A percentile compares a stretch with the other conserved stretches of the same genome.
These are phyloP conservation scores for Remorina albescens DNA, from an alignment of 2,797 vertebrate species.

Conservation along the genomic window DNA sequence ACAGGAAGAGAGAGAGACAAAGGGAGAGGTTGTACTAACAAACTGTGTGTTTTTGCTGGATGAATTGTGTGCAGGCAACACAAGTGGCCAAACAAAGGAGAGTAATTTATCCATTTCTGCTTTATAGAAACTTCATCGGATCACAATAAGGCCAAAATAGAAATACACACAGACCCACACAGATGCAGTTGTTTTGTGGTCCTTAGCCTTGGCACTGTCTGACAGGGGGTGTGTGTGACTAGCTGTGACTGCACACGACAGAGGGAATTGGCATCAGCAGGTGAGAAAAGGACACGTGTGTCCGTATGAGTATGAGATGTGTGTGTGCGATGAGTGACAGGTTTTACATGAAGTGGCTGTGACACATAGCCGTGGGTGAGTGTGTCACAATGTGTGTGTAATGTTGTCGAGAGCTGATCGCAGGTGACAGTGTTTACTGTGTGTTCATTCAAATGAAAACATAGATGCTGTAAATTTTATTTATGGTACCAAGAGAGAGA, in stretches of 20 bases:
- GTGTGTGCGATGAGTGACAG: constrained; percentile 27
- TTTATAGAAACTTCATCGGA: constrained; percentile 57
- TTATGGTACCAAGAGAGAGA: neutral
- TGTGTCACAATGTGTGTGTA: constrained; percentile 10
- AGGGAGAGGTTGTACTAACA: constrained; percentile 23
- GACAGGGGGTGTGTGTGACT: constrained; percentile 44
- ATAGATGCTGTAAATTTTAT: neutral
- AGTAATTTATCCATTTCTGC: constrained; percentile 67
- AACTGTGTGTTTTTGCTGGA: constrained; percentile 46
- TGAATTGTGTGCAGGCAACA: constrained; percentile 48
- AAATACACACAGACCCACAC: constrained; percentile 25
- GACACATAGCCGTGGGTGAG: constrained; percentile 36
- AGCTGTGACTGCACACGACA: constrained; percentile 55
- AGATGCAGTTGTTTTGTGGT: constrained; percentile 23
- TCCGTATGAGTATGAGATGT: constrained; percentile 21
- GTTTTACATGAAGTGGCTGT: constrained; percentile 45
- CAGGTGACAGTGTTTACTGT: constrained; percentile 31
- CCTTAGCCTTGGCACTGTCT: constrained; percentile 42
- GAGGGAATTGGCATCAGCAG: constrained; percentile 27
- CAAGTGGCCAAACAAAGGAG: constrained; percentile 65
- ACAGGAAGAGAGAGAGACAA: no score
- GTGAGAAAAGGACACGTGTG: constrained; percentile 6
- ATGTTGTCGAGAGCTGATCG: neutral
- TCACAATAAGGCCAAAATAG: constrained; percentile 49
- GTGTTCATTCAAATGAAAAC: constrained; percentile 12